A percentile compares a stretch with the other conserved stretches of the same genome.
These are phyloP conservation scores for Philereme vetulata DNA, from an alignment of 2,888 invertebrate species.

Conservation along the genomic window DNA sequence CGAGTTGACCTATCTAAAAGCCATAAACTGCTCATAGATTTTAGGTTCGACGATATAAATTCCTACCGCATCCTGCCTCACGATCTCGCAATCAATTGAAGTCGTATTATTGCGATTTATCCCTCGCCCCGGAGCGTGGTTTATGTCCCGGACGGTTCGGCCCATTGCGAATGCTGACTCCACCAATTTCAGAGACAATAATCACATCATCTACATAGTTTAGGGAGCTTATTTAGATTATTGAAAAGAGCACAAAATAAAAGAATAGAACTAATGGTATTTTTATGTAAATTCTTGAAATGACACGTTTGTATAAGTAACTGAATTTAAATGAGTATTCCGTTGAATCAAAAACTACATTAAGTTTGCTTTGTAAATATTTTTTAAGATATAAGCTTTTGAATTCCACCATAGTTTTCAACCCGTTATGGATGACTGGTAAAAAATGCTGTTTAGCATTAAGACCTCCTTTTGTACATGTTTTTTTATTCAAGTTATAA, in stretches of 20 bases:
- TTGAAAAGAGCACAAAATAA: too few species aligned
- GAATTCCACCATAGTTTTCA: too few species aligned
- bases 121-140: conserved; percentile 5
- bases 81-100: conserved; percentile 11
- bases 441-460: too few species aligned
- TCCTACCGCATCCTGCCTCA: neutral
- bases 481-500: neutral
- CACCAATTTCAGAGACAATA: neutral
- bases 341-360: too few species aligned
- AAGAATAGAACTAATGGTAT: too few species aligned
- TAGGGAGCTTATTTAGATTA: neutral
- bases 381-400: too few species aligned
- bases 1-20: neutral
- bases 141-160: conserved; percentile 6
- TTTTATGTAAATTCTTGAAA: too few species aligned
- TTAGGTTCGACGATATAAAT: conserved; percentile 6
- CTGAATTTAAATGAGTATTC: too few species aligned
- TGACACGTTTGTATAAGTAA: too few species aligned
- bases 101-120: conserved; percentile 13
- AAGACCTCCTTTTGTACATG: too few species aligned
- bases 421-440: too few species aligned
- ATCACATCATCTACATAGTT: neutral
- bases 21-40: conserved; percentile 11
- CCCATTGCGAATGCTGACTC: neutral
- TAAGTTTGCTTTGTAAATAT: too few species aligned